Base-by-base conservation (phyloP, 1,140 invertebrate genomes). In the Drosophila pseudoobscura region DNA sequence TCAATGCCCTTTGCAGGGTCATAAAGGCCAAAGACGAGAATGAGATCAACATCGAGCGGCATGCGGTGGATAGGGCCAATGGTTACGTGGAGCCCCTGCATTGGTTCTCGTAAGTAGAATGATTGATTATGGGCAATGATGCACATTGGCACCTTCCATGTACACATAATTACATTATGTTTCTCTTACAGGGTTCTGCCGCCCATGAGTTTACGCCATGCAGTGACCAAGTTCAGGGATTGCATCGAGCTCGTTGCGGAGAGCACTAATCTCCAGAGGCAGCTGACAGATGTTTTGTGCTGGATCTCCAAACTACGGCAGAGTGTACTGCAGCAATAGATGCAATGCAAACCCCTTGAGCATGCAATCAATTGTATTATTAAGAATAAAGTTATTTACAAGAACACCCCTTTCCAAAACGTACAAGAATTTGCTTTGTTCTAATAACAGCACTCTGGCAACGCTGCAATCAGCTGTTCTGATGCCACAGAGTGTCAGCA, bases 221-320 rank as follows among this genome's bases (percentile, higher is more conserved):
- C 94, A 0, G 94, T 95, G 69, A 93, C 93, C 61, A 91, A 92
- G 71, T 96, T 95, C 77, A 93, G 93, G 70, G 92, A 93, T 63
- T 93, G 93, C 2, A 59, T 95, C 39, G 93, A 94, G 43, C 90
- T 93, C 57, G 83, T 92, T 24, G 87, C 93, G 0, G 92, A 94
- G 76, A 91, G 93, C 75, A 93, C 93, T n/a, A 95, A 95, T 90
- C 83, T 95, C 62, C 94, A 94, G 78, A 70, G 90, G 4, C 91
- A 93, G 75, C 79, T 95, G 24, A 50, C 22, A 11, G 66, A 63
- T 29, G 68, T 87, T 17, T 51, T 91, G 41, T 53, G 72, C 17
- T 63, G 63, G 51, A 91, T 91, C 7, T 39, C 64, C 6, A 74
- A 54, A 8, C 24, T 91, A 20, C 53, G 71, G 0, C 55, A 51